phyloP scores from a whole-genome alignment of 2,888 invertebrate genomes.

The Drosophila dives region DNA sequence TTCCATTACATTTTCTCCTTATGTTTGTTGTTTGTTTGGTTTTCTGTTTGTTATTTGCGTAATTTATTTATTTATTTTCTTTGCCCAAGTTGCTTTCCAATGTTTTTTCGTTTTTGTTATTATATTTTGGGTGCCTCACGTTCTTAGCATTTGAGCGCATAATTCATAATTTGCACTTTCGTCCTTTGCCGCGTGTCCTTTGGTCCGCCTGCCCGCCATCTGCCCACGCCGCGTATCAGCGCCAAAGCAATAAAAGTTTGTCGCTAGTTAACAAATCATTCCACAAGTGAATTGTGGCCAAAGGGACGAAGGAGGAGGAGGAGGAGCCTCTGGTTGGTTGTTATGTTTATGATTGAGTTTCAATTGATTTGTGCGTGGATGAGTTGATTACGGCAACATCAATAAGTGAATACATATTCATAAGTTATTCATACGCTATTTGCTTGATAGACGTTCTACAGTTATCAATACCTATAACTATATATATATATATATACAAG shows the following conservation, averaged over 20 bases:
- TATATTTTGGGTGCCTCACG: conserved; percentile 22
- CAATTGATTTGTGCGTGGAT: conserved; percentile 45
- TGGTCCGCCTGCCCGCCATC: background rate
- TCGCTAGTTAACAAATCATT: conserved; percentile 76
- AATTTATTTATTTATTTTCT: conserved; percentile 72
- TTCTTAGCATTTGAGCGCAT: conserved; percentile 49
- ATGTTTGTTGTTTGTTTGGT: conserved; percentile 12
- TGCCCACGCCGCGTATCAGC: conserved; percentile 32
- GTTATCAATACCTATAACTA: background rate
- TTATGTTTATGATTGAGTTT: conserved; percentile 28
- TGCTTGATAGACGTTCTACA: background rate
- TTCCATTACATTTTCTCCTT: conserved; percentile 1
- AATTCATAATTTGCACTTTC: conserved; percentile 70
- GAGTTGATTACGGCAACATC: conserved; percentile 23
- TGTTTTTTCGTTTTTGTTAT: conserved; percentile 27
- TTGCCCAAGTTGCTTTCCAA: conserved; percentile 35
- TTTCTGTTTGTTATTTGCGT: conserved; percentile 52
- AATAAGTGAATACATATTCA: conserved; percentile 12
- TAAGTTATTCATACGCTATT: conserved; percentile 23
- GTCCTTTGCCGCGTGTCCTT: conserved; percentile 14
- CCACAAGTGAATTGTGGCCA: conserved; percentile 41
- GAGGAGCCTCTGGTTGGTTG: background rate
- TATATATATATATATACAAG: background rate
- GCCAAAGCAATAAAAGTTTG: conserved; percentile 72
- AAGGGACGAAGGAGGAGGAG: background rate